Evolutionary conservation across 2,888 invertebrate species (phyloP), one percentile per base, ranked within the genome.

Genomic region (Trisateles emortualis): DNA sequence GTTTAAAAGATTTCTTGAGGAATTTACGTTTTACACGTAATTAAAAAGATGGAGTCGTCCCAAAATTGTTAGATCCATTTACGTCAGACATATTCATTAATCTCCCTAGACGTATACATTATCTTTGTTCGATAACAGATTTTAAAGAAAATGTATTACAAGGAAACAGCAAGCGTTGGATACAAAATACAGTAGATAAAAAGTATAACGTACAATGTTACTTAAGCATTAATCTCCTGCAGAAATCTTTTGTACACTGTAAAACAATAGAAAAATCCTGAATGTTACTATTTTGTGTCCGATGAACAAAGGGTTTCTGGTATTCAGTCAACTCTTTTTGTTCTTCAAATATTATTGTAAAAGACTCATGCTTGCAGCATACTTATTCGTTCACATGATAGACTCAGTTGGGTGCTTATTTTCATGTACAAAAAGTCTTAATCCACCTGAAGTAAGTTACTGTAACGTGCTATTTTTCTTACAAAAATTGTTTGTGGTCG

Each of bases 251-350:
- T 44, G 44, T 44, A 17, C 3, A 35, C 10, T 5, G 14, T 35
- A 35, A 35, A 44, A 44, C 44, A 44, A 44, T 24, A 30, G 44
- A 44, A 33, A 44, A 24, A 35, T 13, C 24, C 24, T 35, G 33
- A 35, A 39, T 40, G 24, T 44, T 35, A 16, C 29, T 19, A 24
- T 43, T 43, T 44, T 22, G 24, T 33, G 47, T 33, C 33, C 11
- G 10, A n/a, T 30, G 40, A 38, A 48, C 48, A 48, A 47, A 48
- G 3, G 38, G 26, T 35, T 36, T 35, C 24, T 33, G 45, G 11
- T 36, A 42, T 30, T 29, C 22, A 17, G 19, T 19, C 35, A 33
- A 22, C 19, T 33, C 11, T 26, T 40, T 22, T 44, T 39, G 38
- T 53, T 43, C 10, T 22, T 10, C 0, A 14, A 22, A 11, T 24